Conservation (phyloP, 2,888 invertebrate genomes). For the Oligia strigilis region DNA sequence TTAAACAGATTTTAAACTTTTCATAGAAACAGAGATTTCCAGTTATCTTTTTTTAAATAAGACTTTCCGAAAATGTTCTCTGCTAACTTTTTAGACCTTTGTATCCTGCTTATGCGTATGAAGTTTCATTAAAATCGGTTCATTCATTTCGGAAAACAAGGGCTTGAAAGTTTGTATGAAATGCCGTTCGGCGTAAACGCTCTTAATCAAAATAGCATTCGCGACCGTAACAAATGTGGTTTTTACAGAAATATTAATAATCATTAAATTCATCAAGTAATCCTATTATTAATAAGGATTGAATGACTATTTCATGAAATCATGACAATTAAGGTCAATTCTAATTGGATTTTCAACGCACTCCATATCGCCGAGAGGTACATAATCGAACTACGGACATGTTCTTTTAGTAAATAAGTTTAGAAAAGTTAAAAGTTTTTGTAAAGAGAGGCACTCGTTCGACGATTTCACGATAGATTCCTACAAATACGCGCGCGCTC, state of each 20-base stretch:
- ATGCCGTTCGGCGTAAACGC: too few relatives aligned
- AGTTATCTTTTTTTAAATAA: too few relatives aligned
- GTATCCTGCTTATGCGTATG: too few relatives aligned
- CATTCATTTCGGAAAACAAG: too few relatives aligned
- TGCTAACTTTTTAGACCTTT: too few relatives aligned
- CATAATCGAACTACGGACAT: not conserved
- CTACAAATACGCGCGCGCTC: not conserved
- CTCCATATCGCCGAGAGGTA: not conserved
- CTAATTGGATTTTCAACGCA: not conserved
- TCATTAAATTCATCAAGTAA: not conserved
- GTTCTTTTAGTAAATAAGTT: not conserved
- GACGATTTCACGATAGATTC: not conserved
- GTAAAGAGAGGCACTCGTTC: not conserved
- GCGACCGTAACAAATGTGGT: not conserved
- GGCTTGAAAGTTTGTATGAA: too few relatives aligned
- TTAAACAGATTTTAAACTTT: too few relatives aligned
- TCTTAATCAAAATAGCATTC: too few relatives aligned
- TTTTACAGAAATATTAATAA: not conserved
- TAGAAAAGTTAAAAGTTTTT: not conserved
- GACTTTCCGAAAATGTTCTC: too few relatives aligned
- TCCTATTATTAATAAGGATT: not conserved
- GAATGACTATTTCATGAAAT: conserved; percentile 2
- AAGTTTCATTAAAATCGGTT: too few relatives aligned
- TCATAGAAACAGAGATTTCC: too few relatives aligned
- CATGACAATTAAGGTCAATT: not conserved